These are phyloP conservation scores for Sebastes itinus DNA, from an alignment of 2,797 vertebrate species.

Conservation along the genomic window DNA sequence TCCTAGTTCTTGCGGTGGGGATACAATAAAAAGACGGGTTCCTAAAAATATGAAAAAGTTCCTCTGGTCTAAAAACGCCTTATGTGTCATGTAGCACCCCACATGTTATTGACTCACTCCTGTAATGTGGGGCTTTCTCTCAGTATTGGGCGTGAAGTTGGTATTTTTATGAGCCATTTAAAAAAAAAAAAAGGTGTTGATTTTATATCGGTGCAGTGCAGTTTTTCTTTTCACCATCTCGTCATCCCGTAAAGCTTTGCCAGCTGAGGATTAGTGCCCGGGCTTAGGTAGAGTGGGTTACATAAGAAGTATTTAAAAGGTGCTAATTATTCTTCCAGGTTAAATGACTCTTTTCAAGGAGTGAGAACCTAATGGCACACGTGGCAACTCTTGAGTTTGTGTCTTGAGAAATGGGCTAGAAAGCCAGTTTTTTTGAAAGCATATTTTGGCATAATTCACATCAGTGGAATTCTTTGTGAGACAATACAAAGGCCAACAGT, in stretches of 20 bases:
- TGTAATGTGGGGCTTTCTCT: constrained; percentile 35
- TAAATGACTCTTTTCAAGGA: constrained; percentile 44
- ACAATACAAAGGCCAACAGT: constrained; percentile 8
- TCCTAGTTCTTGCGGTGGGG: fast-evolving
- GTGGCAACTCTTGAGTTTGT: constrained; percentile 8
- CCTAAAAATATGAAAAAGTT: no score
- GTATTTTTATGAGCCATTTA: constrained; percentile 39
- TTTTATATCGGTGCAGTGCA: constrained; percentile 44
- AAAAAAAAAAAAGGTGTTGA: constrained; percentile 46
- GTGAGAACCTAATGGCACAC: constrained; percentile 27
- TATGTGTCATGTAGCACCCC: not conserved
- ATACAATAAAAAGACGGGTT: no score
- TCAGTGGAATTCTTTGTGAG: constrained; percentile 14
- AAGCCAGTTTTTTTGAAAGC: not conserved
- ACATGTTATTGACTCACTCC: constrained; percentile 26
- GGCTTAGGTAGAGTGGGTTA: constrained; percentile 51
- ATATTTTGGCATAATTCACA: constrained; percentile 27
- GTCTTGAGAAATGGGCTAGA: not conserved
- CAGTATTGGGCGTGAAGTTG: constrained; percentile 2
- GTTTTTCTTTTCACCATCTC: constrained; percentile 40
- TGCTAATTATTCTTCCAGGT: constrained; percentile 69
- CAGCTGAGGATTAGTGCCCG: constrained; percentile 36
- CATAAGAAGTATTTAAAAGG: constrained; percentile 59
- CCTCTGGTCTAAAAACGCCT: no score
- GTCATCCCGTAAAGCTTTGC: constrained; percentile 41